Conservation (phyloP, 2,797 vertebrate genomes). For the Manis javanica region DNA sequence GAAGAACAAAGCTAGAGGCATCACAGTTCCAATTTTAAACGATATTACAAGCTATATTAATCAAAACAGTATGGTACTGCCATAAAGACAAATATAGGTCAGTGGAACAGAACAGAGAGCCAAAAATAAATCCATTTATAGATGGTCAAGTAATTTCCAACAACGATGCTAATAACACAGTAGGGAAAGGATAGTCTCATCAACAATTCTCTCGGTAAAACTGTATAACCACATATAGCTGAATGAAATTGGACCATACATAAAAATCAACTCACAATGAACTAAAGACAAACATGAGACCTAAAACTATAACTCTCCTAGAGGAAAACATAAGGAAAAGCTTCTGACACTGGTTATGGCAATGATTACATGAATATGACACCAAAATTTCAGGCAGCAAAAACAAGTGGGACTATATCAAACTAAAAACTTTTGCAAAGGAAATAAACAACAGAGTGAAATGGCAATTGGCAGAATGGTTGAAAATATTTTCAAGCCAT, state of each 20-base stretch:
- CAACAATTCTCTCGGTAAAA: neutral
- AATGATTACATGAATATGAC: no score
- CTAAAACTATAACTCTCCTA: no score
- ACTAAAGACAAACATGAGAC: neutral
- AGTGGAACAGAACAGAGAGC: neutral
- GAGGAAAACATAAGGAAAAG: no score
- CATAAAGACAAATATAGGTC: neutral
- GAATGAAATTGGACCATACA: neutral
- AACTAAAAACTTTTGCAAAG: no score
- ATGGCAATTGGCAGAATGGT: neutral
- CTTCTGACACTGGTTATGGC: no score
- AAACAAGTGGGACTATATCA: no score
- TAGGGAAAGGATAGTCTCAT: neutral
- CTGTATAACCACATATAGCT: neutral
- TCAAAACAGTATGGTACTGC: neutral
- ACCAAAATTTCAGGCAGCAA: no score
- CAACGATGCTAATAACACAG: no score
- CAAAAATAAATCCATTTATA: neutral
- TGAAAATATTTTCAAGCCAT: neutral
- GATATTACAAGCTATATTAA: neutral
- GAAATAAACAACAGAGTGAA: neutral
- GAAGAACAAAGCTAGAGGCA: neutral
- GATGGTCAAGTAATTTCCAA: neutral
- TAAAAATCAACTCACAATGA: neutral
- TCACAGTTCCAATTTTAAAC: neutral